phyloP scores from a whole-genome alignment of 2,797 vertebrate species.

The Epinephelus coioides region DNA sequence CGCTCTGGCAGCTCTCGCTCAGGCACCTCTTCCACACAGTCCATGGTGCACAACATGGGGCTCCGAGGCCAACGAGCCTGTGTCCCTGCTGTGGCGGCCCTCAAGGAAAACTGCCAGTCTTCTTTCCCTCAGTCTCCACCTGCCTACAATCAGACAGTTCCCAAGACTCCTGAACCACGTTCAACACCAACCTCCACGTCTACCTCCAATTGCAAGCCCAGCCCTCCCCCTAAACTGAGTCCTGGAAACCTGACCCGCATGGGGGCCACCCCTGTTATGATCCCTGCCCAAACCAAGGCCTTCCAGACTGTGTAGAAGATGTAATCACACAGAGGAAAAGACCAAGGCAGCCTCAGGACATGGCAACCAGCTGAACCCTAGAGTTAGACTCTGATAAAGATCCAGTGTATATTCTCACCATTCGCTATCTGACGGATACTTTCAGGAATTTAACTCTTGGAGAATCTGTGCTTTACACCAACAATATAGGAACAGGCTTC shows the following conservation, averaged over 20 bases:
- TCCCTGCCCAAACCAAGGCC: conserved; percentile 88
- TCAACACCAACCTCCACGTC: conserved; percentile 86
- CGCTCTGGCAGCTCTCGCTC: conserved; percentile 91
- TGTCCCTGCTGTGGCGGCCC: conserved; percentile 79
- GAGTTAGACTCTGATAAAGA: conserved; percentile 10
- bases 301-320: conserved; percentile 88
- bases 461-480: conserved; percentile 24
- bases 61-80: conserved; percentile 86
- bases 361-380: conserved; percentile 29
- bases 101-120: conserved; percentile 82
- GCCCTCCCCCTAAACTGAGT: conserved; percentile 83
- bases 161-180: conserved; percentile 80
- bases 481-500: background rate
- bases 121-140: conserved; percentile 77
- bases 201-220: conserved; percentile 77
- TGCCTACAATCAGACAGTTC: conserved; percentile 75
- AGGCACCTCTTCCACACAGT: conserved; percentile 92
- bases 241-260: conserved; percentile 81
- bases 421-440: conserved; percentile 11
- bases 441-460: conserved; percentile 10
- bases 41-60: conserved; percentile 91
- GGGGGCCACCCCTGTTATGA: conserved; percentile 85
- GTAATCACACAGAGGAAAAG: conserved; percentile 7
- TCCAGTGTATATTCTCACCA: conserved; percentile 11
- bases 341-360: conserved; percentile 42